Conservation (phyloP, 1,140 invertebrate species). For the Papilio aristodemus region DNA sequence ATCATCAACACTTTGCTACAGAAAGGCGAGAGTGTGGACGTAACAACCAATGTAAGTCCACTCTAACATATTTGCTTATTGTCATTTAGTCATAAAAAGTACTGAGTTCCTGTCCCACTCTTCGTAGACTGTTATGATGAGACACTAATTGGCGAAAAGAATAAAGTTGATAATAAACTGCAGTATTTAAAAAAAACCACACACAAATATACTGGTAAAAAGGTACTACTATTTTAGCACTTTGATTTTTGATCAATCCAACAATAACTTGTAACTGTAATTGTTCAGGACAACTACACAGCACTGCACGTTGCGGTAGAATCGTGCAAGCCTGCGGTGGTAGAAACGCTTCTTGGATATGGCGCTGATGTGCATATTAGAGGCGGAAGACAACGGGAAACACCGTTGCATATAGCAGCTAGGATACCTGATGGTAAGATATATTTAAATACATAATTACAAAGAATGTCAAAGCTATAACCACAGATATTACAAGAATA, state of each 20-base stretch:
- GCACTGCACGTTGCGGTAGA: constrained; percentile 99
- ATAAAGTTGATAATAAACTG: no score
- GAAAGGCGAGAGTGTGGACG: constrained; percentile 97
- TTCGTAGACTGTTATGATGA: no score
- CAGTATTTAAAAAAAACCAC: not conserved
- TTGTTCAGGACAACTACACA: constrained; percentile 94
- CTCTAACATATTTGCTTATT: no score
- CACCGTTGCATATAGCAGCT: constrained; percentile 97
- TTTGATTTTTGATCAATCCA: not conserved
- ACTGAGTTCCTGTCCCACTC: no score
- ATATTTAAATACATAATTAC: not conserved
- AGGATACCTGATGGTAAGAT: constrained; percentile 90
- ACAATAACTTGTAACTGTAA: not conserved
- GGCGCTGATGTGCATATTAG: constrained; percentile 98
- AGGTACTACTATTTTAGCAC: no score
- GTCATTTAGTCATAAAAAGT: no score
- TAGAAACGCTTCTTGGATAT: constrained; percentile 97
- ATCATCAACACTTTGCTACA: constrained; percentile 97
- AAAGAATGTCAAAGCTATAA: not conserved
- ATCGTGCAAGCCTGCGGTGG: constrained; percentile 95
- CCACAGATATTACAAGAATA: not conserved
- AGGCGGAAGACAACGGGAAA: constrained; percentile 93
- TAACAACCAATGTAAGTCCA: constrained; percentile 92
- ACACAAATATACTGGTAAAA: no score
- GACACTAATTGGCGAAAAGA: no score